A percentile compares a stretch with the other conserved stretches of the same genome.
Conservation (phyloP, 1,140 invertebrate genomes). For the Cydia fagiglandana region DNA sequence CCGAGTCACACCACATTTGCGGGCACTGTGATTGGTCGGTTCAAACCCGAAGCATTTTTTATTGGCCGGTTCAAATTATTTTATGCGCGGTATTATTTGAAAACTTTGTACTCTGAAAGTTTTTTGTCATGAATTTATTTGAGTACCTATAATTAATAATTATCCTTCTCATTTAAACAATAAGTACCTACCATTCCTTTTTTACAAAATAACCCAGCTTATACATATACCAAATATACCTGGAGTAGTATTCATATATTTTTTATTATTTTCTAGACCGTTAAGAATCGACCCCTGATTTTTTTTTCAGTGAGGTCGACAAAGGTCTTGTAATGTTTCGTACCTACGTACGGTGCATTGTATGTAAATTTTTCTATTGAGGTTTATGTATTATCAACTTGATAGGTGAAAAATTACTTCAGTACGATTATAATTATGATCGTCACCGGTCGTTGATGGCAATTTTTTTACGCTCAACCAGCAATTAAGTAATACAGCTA, state of each 20-base stretch:
- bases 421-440: neutral
- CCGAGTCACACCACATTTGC: slow-evolving; percentile 71
- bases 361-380: slow-evolving; percentile 10
- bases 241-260: too few species aligned
- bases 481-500: too few species aligned
- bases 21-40: slow-evolving; percentile 56
- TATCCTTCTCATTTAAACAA: too few species aligned
- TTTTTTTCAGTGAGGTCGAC: slow-evolving; percentile 24
- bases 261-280: neutral
- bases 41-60: slow-evolving; percentile 39
- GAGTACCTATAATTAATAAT: slow-evolving; percentile 53
- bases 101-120: slow-evolving; percentile 13
- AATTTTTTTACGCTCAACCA: too few species aligned
- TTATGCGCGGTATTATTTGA: slow-evolving; percentile 52
- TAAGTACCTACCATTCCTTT: too few species aligned
- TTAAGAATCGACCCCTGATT: neutral
- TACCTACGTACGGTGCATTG: neutral
- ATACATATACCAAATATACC: too few species aligned
- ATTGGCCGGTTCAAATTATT: slow-evolving; percentile 52
- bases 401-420: neutral
- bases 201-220: too few species aligned
- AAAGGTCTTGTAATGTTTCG: slow-evolving; percentile 22
- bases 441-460: neutral
- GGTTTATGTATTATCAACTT: slow-evolving; percentile 11
- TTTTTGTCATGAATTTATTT: slow-evolving; percentile 41